Evolutionary conservation across 2,113 vertebrate genomes (phyloP), one percentile per base, ranked within the genome.

Genomic region (Saguinus midas): DNA sequence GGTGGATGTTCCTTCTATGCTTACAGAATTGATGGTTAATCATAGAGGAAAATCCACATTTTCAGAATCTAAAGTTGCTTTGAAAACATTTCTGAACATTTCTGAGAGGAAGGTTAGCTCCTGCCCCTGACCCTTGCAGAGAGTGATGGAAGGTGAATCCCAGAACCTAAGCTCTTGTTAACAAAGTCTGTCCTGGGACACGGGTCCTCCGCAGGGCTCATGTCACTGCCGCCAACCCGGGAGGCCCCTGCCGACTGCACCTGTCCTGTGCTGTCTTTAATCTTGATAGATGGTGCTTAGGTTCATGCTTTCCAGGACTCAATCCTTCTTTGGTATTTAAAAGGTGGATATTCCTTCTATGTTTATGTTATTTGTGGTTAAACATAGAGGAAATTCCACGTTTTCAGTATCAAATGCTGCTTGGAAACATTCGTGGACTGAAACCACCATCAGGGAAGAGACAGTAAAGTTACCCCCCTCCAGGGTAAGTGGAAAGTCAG

Each of bases 341-440:
- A 97, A 97, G 95, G 97, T 95, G 96, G 96, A 92, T 97, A 96
- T 97, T 97, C 96, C 95, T 93, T 97, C 97, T 92, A 94, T 96
- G 97, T 97, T 97, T 97, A 97, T 97, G 96, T 78, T 86, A 35
- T 94, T 96, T 88, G 16, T 86, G 84, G 40, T 95, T 96, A 97
- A 97, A 97, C 97, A 97, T 97, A 97, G 97, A 97, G 96, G 96
- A 97, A 96, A 97, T 97, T 96, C 95, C 96, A 94, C 95, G 6
- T 97, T 98, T 96, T 97, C 96, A 95, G 96, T 97, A 96, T 97
- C 97, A 96, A 96, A 97, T 76, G 80, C 90, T 90, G 72, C 97
- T 94, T 48, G 96, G 95, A 58, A 90, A 37, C 43, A n/a, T 80
- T n/a, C 50, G 75, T 76, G 96, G 76, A 81, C 58, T 17, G 87